Conservation (phyloP, 1,140 invertebrate species). For the Monomorium pharaonis region DNA sequence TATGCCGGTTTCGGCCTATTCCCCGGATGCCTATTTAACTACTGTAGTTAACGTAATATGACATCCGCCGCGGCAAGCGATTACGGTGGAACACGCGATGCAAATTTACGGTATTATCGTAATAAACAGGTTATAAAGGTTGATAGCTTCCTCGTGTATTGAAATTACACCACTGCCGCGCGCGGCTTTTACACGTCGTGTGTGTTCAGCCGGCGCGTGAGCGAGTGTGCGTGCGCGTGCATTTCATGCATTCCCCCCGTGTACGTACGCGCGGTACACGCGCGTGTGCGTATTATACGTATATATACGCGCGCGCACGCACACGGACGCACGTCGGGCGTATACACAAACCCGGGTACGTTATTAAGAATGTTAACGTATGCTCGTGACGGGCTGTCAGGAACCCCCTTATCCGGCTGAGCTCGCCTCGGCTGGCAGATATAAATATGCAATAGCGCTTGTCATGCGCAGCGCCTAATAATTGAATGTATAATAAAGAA, state of each 20-base stretch:
- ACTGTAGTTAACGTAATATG: constrained; percentile 74
- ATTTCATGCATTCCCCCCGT: neutral
- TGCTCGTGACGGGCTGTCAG: constrained; percentile 81
- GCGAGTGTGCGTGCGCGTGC: neutral
- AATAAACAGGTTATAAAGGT: constrained; percentile 81
- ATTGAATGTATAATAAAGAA: constrained; percentile 85
- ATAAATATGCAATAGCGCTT: constrained; percentile 85
- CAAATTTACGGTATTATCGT: constrained; percentile 80
- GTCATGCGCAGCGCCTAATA: constrained; percentile 84
- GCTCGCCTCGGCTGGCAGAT: constrained; percentile 76
- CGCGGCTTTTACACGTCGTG: constrained; percentile 57
- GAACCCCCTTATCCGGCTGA: constrained; percentile 74
- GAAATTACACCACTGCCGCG: constrained; percentile 70
- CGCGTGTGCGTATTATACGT: neutral
- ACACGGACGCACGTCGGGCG: constrained; percentile 6
- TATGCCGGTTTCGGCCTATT: constrained; percentile 64
- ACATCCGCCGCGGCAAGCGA: constrained; percentile 72
- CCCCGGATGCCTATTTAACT: constrained; percentile 71
- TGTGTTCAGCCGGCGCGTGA: neutral
- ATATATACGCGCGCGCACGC: neutral
- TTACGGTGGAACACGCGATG: constrained; percentile 75
- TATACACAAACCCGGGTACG: constrained; percentile 65
- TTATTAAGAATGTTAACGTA: constrained; percentile 81
- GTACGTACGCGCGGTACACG: neutral
- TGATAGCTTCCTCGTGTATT: constrained; percentile 76